These are phyloP conservation scores for Caenorhabditis sp. DNA, from an alignment of 2,888 invertebrate species.

Conservation along the genomic window DNA sequence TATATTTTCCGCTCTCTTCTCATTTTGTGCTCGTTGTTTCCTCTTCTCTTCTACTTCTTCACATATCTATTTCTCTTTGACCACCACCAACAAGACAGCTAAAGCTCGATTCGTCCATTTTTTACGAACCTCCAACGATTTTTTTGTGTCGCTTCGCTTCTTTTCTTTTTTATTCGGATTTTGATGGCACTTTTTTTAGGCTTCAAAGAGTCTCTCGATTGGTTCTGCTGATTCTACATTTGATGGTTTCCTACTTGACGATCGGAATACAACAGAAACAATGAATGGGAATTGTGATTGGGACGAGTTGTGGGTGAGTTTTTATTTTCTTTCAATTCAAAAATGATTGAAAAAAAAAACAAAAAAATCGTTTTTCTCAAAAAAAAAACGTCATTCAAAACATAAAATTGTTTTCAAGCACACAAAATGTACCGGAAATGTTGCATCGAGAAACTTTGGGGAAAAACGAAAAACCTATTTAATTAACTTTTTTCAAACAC, in stretches of 20 bases:
- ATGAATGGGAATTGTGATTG: constrained; percentile 27
- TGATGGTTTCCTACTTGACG: background rate
- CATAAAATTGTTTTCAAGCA: no score
- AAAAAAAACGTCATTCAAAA: no score
- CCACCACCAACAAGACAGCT: background rate
- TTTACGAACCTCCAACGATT: background rate
- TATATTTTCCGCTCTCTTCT: background rate
- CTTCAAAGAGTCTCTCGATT: background rate
- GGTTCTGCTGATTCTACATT: background rate
- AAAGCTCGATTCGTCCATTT: constrained; percentile 6
- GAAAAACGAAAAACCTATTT: background rate
- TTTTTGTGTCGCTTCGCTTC: background rate
- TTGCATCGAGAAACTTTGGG: no score
- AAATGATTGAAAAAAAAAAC: no score
- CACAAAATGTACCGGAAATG: no score
- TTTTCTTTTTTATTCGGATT: background rate
- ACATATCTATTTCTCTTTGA: background rate
- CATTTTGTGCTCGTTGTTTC: background rate
- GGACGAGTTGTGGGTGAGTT: constrained; percentile 32
- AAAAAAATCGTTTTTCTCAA: no score
- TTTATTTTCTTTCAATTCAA: background rate
- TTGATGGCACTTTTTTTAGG: background rate
- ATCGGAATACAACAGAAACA: background rate
- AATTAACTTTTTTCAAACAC: background rate
- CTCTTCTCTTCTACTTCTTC: background rate